phyloP scores from a whole-genome alignment of 2,797 vertebrate genomes.

The Borostomias antarcticus region DNA sequence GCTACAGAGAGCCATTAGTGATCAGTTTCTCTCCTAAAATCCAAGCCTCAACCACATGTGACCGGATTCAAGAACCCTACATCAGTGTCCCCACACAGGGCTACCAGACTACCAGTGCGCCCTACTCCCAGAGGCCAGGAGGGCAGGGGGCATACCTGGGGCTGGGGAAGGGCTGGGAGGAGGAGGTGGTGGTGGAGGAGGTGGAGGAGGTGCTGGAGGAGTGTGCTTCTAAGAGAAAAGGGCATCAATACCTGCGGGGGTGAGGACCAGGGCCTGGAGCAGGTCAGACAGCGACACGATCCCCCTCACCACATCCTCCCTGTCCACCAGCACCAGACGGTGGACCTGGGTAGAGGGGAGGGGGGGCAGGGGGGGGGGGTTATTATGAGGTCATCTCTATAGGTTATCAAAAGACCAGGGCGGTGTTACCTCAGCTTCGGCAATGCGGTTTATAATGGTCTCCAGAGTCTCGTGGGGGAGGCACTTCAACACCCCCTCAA shows the following conservation, averaged over 20 bases:
- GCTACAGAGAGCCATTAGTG: too few species aligned
- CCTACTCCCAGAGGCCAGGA: neutral
- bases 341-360: too few species aligned
- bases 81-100: neutral
- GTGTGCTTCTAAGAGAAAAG: slow-evolving; percentile 81
- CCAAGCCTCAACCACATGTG: slow-evolving; percentile 6
- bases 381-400: neutral
- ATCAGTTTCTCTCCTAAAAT: too few species aligned
- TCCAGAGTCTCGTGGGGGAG: slow-evolving; percentile 89
- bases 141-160: slow-evolving; percentile 26
- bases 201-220: slow-evolving; percentile 11
- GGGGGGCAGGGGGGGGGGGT: neutral
- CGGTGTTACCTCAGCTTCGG: slow-evolving; percentile 83
- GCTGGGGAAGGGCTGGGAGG: slow-evolving; percentile 25
- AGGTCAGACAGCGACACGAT: slow-evolving; percentile 96
- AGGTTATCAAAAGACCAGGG: neutral
- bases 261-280: slow-evolving; percentile 93
- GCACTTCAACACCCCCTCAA: slow-evolving; percentile 94
- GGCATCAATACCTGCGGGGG: slow-evolving; percentile 94
- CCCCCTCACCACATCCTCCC: slow-evolving; percentile 83
- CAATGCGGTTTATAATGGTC: slow-evolving; percentile 89
- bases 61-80: neutral
- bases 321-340: slow-evolving; percentile 92
- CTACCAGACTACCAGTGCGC: neutral
- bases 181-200: slow-evolving; percentile 16